These are phyloP conservation scores for Drosophila simulans DNA, from an alignment of 1,140 invertebrate species.

Conservation along the genomic window DNA sequence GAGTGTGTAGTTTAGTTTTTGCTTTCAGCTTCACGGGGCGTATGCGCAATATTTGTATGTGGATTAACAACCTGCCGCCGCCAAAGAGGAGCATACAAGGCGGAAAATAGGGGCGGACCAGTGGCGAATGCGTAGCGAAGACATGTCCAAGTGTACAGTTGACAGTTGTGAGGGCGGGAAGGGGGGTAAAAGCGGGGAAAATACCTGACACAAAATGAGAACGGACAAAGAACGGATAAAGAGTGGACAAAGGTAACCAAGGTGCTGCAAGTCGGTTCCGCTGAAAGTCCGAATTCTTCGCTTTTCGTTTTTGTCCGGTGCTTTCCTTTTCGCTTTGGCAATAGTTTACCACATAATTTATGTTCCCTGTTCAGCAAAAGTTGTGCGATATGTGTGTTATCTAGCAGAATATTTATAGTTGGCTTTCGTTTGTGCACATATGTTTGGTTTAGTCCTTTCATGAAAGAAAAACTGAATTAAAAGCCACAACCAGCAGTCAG, in stretches of 20 bases:
- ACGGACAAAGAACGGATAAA: conserved; percentile 37
- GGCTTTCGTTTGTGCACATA: conserved; percentile 1
- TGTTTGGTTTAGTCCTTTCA: conserved; percentile 1
- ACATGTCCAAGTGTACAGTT: conserved; percentile 47
- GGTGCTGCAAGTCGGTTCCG: conserved; percentile 35
- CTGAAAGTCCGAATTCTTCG: conserved; percentile 31
- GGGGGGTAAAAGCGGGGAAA: neutral
- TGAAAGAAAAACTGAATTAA: conserved; percentile 3
- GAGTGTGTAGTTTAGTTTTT: conserved; percentile 9
- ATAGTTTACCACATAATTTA: conserved; percentile 53
- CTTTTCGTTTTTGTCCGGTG: conserved; percentile 13
- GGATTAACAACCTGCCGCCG: conserved; percentile 64
- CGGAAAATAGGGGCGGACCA: neutral
- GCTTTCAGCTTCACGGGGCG: conserved; percentile 44
- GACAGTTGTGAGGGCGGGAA: conserved; percentile 40
- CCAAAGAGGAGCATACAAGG: conserved; percentile 14
- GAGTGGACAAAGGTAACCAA: conserved; percentile 75
- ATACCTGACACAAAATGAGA: conserved; percentile 36
- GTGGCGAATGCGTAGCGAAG: conserved; percentile 36
- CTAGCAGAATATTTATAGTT: conserved; percentile 5
- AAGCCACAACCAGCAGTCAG: neutral
- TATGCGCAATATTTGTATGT: conserved; percentile 76
- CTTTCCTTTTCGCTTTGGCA: conserved; percentile 38
- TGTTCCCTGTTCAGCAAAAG: conserved; percentile 33
- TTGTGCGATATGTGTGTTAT: conserved; percentile 39